These are phyloP conservation scores for Vollenhovia emeryi DNA, from an alignment of 1,140 invertebrate genomes.

Conservation along the genomic window DNA sequence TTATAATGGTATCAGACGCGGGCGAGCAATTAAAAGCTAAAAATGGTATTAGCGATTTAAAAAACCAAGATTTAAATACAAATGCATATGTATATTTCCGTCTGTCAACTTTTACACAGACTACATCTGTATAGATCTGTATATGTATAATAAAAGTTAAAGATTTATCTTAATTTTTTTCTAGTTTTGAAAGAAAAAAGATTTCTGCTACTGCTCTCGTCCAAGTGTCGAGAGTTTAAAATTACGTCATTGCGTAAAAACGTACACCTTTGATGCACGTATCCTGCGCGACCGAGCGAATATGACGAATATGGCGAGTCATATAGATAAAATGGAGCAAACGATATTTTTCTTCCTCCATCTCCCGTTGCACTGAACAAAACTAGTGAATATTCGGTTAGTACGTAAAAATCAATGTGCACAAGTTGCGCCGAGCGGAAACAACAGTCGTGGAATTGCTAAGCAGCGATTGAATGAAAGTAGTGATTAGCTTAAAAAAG, in stretches of 20 bases:
- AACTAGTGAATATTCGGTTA: not conserved
- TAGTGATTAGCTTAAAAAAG: not conserved
- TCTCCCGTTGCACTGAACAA: not conserved
- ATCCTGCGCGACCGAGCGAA: not conserved
- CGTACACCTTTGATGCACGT: not conserved
- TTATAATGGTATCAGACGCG: not conserved
- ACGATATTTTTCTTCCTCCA: not conserved
- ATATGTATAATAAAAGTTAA: not conserved
- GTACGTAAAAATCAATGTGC: not conserved
- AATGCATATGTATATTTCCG: not conserved
- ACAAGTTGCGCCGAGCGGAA: not conserved
- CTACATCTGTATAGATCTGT: not conserved
- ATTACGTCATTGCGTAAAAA: not conserved
- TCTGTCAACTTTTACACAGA: not conserved
- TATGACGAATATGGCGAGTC: not conserved
- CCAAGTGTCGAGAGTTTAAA: not conserved
- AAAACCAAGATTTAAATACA: not conserved
- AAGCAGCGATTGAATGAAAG: not conserved
- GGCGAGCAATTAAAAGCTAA: not conserved
- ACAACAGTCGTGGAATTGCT: not conserved
- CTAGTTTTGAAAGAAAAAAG: not conserved
- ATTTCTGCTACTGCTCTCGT: not conserved
- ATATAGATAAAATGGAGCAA: conserved; percentile 8
- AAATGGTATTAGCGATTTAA: not conserved
- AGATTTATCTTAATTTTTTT: not conserved